Evolutionary conservation across 1,140 invertebrate genomes (phyloP), one percentile per base, ranked within the genome.

Genomic region (Popillia japonica): DNA sequence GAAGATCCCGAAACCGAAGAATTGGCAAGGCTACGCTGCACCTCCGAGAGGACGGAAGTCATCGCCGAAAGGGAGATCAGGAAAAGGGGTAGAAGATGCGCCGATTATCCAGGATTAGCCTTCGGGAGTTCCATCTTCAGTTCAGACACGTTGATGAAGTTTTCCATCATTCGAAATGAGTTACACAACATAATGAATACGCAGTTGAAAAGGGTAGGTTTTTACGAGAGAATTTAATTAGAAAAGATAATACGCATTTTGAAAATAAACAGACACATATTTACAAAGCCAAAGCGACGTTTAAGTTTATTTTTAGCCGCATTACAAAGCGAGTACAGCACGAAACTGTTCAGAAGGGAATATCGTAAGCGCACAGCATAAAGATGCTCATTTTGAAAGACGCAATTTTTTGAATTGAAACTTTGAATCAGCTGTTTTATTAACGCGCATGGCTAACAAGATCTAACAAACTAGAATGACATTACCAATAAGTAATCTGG

Each of bases 91-190:
- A 87, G 92, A 81, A 89, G 95, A 86, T 96, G 95, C 86, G 92
- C 95, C 3, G 96, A 97, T 85, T 98, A 98, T 89, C 96, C 96
- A 0, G 96, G 96, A 4, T 87, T 98, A 8, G 95, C 95, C 0
- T 96, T 98, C 83, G 96, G 95, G 22, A 92, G 92, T 79, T 96
- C 96, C 22, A 95, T 97, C 84, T 98, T 99, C 87, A 97, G 95
- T 85, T 98, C 97, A 68, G 97, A 98, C 86, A 98, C 97, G 2
- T 94, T 98, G 92, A 98, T 99, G 93, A 98, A 98, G 88, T 98
- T 98, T 89, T 96, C 93, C 85, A 94, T 99, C 72, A 99, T 99
- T 85, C 93, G 93, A 86, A 98, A 98, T 88, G 98, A 99, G 90
- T 91, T 99, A 83, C 96, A 98, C 89, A 99, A 99, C 90, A 97